Conservation (phyloP, 2,113 vertebrate species). For the Bungarus multicinctus region DNA sequence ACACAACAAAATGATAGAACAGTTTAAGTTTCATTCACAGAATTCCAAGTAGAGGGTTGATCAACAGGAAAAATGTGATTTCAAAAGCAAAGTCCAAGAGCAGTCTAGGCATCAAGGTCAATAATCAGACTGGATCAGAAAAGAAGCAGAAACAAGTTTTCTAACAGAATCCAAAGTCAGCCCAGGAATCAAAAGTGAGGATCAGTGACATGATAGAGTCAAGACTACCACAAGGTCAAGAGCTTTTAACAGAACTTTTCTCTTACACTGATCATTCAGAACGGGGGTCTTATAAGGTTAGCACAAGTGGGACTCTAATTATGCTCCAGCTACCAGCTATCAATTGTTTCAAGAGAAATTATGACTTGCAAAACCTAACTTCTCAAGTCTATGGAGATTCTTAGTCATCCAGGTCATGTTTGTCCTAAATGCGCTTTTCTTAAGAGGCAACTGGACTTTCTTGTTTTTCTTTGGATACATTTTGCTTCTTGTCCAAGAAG, state of each 20-base stretch:
- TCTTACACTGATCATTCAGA: neutral
- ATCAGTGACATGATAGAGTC: neutral
- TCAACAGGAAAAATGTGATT: neutral
- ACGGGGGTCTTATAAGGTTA: neutral
- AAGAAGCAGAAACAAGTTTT: neutral
- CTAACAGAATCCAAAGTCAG: neutral
- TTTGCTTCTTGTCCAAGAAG: no score
- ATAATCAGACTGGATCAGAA: neutral
- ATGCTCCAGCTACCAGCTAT: neutral
- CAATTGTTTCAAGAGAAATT: neutral
- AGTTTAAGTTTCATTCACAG: neutral
- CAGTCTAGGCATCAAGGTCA: neutral
- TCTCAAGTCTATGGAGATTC: neutral
- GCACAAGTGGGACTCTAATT: neutral
- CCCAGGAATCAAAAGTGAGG: neutral
- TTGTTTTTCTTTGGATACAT: no score
- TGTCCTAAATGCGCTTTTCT: no score
- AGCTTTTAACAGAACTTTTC: neutral
- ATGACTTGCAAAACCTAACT: neutral
- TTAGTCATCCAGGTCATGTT: no score
- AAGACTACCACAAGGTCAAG: neutral
- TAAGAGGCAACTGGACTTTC: no score
- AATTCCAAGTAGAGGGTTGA: neutral
- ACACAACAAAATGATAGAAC: neutral
- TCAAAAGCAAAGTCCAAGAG: neutral